These are phyloP conservation scores for Scomber japonicus DNA, from an alignment of 2,113 vertebrate species.

Conservation along the genomic window DNA sequence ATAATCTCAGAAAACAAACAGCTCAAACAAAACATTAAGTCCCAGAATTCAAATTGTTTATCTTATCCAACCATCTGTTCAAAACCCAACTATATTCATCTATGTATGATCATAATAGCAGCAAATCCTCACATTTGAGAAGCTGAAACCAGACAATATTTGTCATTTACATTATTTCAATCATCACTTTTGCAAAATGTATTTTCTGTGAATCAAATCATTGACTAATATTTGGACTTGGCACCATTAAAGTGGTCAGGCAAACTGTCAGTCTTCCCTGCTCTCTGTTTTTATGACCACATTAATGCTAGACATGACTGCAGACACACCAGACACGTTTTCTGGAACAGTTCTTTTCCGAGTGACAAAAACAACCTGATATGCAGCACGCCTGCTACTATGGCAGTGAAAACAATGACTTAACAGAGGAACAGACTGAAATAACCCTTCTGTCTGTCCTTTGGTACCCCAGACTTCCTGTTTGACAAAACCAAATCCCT, in stretches of 20 bases:
- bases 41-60: neutral
- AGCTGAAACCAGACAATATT: neutral
- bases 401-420: constrained; percentile 79
- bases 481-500: constrained; percentile 82
- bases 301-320: constrained; percentile 42
- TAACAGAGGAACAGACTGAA: constrained; percentile 77
- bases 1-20: constrained; percentile 18
- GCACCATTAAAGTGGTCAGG: neutral
- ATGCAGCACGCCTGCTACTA: constrained; percentile 48
- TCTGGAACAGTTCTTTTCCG: constrained; percentile 43
- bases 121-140: neutral
- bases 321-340: constrained; percentile 57
- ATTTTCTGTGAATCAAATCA: constrained; percentile 12
- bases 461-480: constrained; percentile 82
- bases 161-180: neutral
- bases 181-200: neutral
- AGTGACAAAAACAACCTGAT: constrained; percentile 47
- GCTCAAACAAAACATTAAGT: neutral
- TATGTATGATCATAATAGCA: no score
- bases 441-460: constrained; percentile 81
- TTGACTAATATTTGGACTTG: no score
- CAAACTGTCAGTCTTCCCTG: neutral
- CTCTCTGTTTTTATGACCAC: constrained; percentile 33
- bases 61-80: neutral
- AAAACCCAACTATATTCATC: neutral